Evolutionary conservation across 30 jellyfish, hydroid and myxozoan species (phyloP).

Genomic region (Hydractinia symbiolongicarpus): DNA sequence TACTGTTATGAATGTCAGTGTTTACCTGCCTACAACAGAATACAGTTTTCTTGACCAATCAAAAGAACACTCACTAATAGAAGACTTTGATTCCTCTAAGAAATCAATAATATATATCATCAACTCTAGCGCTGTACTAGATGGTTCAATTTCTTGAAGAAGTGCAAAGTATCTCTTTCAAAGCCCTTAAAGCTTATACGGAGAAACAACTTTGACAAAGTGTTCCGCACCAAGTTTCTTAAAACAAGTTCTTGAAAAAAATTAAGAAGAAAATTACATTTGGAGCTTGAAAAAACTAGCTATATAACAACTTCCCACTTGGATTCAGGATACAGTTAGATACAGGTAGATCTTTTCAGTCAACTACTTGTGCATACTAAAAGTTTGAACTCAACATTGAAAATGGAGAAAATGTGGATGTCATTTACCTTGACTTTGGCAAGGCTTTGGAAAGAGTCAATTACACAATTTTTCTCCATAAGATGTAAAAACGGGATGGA

Average conservation of each 20-base stretch:
- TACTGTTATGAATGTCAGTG: too few species aligned
- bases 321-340: slow-evolving; percentile 26
- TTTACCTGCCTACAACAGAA: too few species aligned
- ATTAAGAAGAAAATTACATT: neutral
- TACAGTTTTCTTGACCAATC: too few species aligned
- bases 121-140: too few species aligned
- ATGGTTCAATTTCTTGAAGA: too few species aligned
- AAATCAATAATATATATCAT: too few species aligned
- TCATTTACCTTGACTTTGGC: slow-evolving; percentile 17
- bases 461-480: neutral
- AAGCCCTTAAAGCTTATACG: neutral
- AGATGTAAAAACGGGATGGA: neutral
- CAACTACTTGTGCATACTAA: slow-evolving; percentile 14
- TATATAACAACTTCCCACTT: slow-evolving; percentile 1
- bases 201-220: neutral
- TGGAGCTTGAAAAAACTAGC: neutral
- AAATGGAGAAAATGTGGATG: slow-evolving; percentile 17
- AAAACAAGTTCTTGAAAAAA: slow-evolving; percentile 1
- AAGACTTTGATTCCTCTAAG: too few species aligned
- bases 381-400: neutral
- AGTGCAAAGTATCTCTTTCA: too few species aligned
- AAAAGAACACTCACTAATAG: too few species aligned
- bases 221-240: too few species aligned
- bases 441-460: slow-evolving; percentile 26
- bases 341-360: slow-evolving; percentile 29